phyloP scores from a whole-genome alignment of 2,113 vertebrate genomes.

The Dromas ardeola region DNA sequence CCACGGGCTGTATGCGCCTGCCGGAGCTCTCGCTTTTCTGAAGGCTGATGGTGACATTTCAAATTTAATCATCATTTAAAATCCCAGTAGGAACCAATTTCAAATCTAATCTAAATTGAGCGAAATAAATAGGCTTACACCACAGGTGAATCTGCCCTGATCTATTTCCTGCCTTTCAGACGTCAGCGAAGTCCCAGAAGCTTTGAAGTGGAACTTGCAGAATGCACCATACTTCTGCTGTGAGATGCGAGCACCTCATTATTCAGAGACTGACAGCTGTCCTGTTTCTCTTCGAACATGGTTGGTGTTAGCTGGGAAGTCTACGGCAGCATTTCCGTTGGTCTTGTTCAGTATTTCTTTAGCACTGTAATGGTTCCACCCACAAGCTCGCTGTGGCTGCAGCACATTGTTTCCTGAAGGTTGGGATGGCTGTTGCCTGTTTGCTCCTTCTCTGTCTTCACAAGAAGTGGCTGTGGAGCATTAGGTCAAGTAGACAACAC shows the following conservation, averaged over 20 bases:
- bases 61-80: constrained; percentile 36
- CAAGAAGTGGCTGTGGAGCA: background rate
- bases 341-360: background rate
- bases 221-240: background rate
- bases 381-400: background rate
- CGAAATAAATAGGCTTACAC: background rate
- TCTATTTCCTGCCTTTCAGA: background rate
- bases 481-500: background rate
- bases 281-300: background rate
- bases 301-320: background rate
- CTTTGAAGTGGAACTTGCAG: background rate
- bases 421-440: background rate
- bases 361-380: background rate
- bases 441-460: background rate
- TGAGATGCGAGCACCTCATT: fast-evolving
- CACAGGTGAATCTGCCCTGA: background rate
- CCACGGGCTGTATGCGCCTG: fast-evolving
- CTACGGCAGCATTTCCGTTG: background rate
- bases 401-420: background rate
- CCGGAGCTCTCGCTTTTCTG: background rate
- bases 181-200: background rate
- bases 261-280: background rate
- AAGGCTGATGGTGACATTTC: constrained; percentile 1
- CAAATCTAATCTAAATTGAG: background rate
- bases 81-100: constrained; percentile 18